Base-by-base conservation (phyloP, 30 jellyfish, hydroid and myxozoan genomes). In the Mastigias papua region DNA sequence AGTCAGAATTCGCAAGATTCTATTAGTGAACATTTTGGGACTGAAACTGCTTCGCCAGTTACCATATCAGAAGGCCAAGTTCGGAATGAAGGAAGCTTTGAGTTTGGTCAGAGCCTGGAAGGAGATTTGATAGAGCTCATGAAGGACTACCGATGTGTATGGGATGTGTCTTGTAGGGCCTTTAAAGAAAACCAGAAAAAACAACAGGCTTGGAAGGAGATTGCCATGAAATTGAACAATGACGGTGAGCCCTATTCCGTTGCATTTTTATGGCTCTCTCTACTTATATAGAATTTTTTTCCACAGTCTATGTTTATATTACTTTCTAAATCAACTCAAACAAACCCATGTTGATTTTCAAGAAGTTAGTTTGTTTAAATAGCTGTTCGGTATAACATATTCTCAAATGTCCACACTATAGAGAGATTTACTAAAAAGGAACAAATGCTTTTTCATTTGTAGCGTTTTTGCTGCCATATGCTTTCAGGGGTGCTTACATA, bases 181-280 rank as follows among this genome's bases (percentile, higher is more conserved):
- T 64, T 31, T 51, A 81, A 81, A 46, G 91, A 81, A 65, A 67
- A 50, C 69, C 91, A 84, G 3, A 34, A 81, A 46, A 65, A 81
- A 35, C 81, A 48, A 34, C 83, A 34, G 73, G 91, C 85, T 26
- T 81, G 91, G 85, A 81, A 65, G 85, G 67, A 63, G 81, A 81
- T 81, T 65, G 85, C 90, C 42, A 32, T 28, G 51, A 60, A 76
- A 73, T 48, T 76, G 32, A 30, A 49, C 61, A 58, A 76, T 42
- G 88, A 76, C 49, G 61, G 88, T 76, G 28, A 46, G 21, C 35
- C 76, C 22, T 65, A 19, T 65, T 65, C 22, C 37, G 9, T 21
- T 22, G 33, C 72, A 9, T 65, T 65, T 25, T 13, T 25, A 25
- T 65, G 76, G 76, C 33, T 65, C 34, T 35, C 25, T 65, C 3